phyloP scores from a whole-genome alignment of 2,888 invertebrate species.

The Mechanitis mazaeus region DNA sequence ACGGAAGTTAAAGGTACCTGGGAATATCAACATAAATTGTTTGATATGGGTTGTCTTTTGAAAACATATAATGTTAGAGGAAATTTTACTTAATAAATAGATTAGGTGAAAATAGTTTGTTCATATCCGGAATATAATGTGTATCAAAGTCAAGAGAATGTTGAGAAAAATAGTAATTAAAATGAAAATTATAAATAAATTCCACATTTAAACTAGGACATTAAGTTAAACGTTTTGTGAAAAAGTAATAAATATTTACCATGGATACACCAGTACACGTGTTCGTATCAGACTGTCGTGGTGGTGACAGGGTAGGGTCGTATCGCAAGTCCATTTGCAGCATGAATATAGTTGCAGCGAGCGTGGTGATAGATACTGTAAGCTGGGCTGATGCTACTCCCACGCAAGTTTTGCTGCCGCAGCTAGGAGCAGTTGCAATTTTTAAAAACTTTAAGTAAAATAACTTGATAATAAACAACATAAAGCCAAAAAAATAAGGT shows the following conservation, averaged over 20 bases:
- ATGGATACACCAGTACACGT: conserved; percentile 70
- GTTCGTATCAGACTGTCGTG: conserved; percentile 59
- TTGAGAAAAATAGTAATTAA: too few relatives aligned
- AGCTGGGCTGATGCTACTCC: conserved; percentile 71
- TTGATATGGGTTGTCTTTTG: too few relatives aligned
- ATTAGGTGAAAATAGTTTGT: too few relatives aligned
- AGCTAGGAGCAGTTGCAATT: conserved; percentile 37
- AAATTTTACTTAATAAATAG: too few relatives aligned
- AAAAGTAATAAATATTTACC: conserved; percentile 38
- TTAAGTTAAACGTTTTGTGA: too few relatives aligned
- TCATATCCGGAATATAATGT: too few relatives aligned
- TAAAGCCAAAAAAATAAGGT: background rate
- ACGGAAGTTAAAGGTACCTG: conserved; percentile 70
- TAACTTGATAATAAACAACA: background rate
- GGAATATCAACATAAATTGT: background rate
- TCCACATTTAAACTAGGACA: too few relatives aligned
- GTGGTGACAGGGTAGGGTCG: conserved; percentile 63
- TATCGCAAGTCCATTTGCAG: conserved; percentile 60
- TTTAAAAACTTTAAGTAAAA: background rate
- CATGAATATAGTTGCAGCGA: conserved; percentile 66
- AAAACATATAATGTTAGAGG: too few relatives aligned
- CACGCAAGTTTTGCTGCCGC: conserved; percentile 62
- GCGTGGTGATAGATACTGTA: conserved; percentile 58
- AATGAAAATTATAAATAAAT: too few relatives aligned
- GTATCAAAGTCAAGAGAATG: too few relatives aligned